Base-by-base conservation (phyloP, 2,113 vertebrate genomes). In the Amblyornis subalaris region DNA sequence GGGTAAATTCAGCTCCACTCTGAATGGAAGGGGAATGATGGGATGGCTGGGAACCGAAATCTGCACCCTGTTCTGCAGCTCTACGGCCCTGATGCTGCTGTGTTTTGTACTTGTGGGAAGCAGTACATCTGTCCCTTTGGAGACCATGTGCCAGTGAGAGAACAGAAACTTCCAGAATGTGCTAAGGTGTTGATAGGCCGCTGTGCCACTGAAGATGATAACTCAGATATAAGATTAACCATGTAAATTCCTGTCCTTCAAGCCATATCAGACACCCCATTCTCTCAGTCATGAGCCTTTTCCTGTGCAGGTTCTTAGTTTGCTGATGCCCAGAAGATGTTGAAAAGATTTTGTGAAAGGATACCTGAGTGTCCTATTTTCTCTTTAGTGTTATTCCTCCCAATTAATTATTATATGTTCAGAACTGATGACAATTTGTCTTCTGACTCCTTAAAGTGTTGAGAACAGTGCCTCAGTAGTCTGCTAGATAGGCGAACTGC, bases 1-100 rank as follows among this genome's bases (percentile, higher is more conserved):
- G 25, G 70, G 23, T 36, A 79, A 78, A 85, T 72, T 64, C 57
- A 88, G 20, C 18, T 71, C 38, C 42, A 20, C 45, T 62, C 45
- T 45, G 58, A 78, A 72, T 21, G 26, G 72, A 35, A 85, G 48
- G 33, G 25, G 29, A 83, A n/a, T 38, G 17, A 26, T 67, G 73
- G 60, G 24, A 48, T 53, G 50, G 31, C 31, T 53, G 45, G 29
- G 10, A 31, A 36, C n/a, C 85, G 84, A 82, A 64, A 79, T 40
- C 48, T 23, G 10, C 31, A 50, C 51, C 13, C n/a, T 55, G 10
- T 47, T 82, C 45, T 71, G 36, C 57, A 66, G 29, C 20, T 42
- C 57, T 44, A 3, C 0, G 0, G 28, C 25, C 44, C 40, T 0
- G 0, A 0, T 14, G 48, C 33, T 82, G 36, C 75, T 33, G 38